Percentiles rank a stretch among this genome's conserved stretches.
Conservation (phyloP, 2,888 invertebrate species). For the Andrena praecox region DNA sequence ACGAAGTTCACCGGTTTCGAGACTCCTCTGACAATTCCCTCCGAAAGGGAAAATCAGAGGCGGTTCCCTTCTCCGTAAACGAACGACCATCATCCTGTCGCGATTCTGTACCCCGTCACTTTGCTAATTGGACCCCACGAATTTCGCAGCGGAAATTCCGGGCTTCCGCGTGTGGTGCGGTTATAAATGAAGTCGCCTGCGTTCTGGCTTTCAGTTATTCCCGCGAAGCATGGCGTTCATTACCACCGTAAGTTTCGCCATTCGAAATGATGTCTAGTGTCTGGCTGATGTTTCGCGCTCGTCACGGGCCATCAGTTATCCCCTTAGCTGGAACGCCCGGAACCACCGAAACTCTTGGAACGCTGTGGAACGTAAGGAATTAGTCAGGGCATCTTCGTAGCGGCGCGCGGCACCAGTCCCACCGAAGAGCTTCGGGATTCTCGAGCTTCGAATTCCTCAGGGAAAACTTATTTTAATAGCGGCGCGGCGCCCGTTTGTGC, state of each 20-base stretch:
- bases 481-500: neutral
- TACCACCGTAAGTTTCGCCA: conserved; percentile 22
- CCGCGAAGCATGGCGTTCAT: conserved; percentile 6
- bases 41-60: no score
- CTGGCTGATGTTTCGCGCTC: conserved; percentile 43
- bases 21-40: no score
- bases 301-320: conserved; percentile 46
- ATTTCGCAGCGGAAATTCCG: no score
- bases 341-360: conserved; percentile 40
- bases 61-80: no score
- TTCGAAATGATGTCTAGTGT: neutral
- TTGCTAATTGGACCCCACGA: no score
- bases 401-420: neutral
- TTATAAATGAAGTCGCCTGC: neutral
- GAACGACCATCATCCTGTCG: no score
- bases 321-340: neutral
- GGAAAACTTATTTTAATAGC: neutral
- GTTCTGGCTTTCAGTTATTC: neutral
- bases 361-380: conserved; percentile 25
- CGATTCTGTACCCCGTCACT: no score
- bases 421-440: conserved; percentile 1
- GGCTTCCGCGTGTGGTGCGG: neutral
- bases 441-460: conserved; percentile 5
- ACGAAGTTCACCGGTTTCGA: no score
- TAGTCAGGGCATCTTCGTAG: conserved; percentile 6